phyloP scores from a whole-genome alignment of 1,140 invertebrate genomes.

The Aphelinus atriplicis region DNA sequence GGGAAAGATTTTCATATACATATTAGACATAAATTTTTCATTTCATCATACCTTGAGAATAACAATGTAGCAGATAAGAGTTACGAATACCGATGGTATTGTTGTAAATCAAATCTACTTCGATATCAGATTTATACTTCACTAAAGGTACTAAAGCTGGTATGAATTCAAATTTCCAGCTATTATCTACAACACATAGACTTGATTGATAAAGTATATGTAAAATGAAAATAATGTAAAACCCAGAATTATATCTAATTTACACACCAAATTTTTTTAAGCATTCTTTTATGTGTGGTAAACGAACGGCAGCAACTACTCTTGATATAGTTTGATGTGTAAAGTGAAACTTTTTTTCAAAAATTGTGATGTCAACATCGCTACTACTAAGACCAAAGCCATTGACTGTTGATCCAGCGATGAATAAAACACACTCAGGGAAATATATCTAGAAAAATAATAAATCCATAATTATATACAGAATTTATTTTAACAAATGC shows the following conservation, averaged over 20 bases:
- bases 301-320: no score
- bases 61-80: slow-evolving; percentile 2
- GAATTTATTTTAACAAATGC: no score
- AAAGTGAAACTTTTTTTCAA: neutral
- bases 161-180: no score
- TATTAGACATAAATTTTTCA: neutral
- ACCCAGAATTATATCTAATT: no score
- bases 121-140: neutral
- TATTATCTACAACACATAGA: no score
- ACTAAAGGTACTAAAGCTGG: no score
- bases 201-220: no score
- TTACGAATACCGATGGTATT: neutral
- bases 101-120: neutral
- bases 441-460: neutral
- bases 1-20: neutral
- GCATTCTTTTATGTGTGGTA: no score
- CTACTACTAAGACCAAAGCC: neutral
- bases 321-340: neutral
- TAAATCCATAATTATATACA: no score
- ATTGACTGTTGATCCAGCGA: neutral
- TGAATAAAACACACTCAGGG: neutral
- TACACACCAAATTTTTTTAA: no score
- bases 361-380: neutral
- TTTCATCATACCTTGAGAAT: neutral
- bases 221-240: no score